Evolutionary conservation across 64 coral and sea anemone species (phyloP).

Genomic region (Astreopora myriophthalma): DNA sequence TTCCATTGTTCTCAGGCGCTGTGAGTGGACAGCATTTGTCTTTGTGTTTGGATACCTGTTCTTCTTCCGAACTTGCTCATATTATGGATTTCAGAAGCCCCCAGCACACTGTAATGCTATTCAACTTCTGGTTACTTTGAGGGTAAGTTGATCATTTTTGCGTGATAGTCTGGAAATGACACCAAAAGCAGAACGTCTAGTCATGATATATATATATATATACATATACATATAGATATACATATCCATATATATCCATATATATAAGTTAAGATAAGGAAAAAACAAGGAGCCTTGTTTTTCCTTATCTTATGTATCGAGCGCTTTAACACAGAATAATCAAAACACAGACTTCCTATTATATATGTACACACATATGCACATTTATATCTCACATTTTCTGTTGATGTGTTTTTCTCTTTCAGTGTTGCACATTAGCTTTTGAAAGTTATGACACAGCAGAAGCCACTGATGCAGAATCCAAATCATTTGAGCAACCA

Average conservation of each 20-base stretch:
- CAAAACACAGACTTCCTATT: too few relatives aligned
- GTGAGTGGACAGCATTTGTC: slow-evolving; percentile 93
- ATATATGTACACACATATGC: too few relatives aligned
- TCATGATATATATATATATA: too few relatives aligned
- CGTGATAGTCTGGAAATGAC: neutral
- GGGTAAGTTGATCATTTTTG: slow-evolving; percentile 63
- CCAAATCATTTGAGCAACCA: slow-evolving; percentile 20
- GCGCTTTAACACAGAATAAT: too few relatives aligned
- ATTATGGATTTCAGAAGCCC: slow-evolving; percentile 79
- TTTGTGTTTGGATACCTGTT: slow-evolving; percentile 97
- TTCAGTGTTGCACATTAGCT: slow-evolving; percentile 92
- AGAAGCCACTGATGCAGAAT: slow-evolving; percentile 17
- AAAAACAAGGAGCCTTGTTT: too few relatives aligned
- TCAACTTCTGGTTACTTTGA: slow-evolving; percentile 88
- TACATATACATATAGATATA: too few relatives aligned
- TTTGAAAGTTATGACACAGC: slow-evolving; percentile 97
- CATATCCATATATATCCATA: too few relatives aligned
- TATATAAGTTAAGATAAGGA: too few relatives aligned
- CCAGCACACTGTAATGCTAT: slow-evolving; percentile 93
- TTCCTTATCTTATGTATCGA: too few relatives aligned
- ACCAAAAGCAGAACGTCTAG: too few relatives aligned
- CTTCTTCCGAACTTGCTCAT: slow-evolving; percentile 95
- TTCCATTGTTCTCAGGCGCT: slow-evolving; percentile 43
- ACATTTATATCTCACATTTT: neutral
- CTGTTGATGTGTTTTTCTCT: neutral